phyloP scores from a whole-genome alignment of 2,888 invertebrate genomes.

The Acleris laterana region DNA sequence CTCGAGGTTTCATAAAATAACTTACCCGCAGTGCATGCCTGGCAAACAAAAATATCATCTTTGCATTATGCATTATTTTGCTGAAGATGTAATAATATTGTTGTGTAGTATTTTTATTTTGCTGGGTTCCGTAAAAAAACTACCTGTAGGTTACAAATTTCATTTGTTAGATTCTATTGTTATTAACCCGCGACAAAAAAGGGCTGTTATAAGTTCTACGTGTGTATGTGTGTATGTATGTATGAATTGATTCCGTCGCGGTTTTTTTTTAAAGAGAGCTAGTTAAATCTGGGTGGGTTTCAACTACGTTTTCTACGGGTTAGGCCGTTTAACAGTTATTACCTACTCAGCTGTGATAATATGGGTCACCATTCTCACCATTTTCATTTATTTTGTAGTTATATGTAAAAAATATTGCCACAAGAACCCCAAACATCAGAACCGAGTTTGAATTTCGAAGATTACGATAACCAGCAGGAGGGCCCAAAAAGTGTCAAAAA shows the following conservation, averaged over 20 bases:
- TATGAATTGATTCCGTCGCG: too few relatives aligned
- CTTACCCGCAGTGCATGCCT: background rate
- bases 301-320: too few relatives aligned
- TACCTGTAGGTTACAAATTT: background rate
- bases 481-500: slow-evolving; percentile 51
- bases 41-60: background rate
- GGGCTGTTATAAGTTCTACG: too few relatives aligned
- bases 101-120: background rate
- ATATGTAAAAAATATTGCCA: background rate
- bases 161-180: background rate
- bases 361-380: too few relatives aligned
- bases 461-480: slow-evolving; percentile 47
- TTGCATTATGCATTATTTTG: slow-evolving; percentile 43
- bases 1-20: background rate
- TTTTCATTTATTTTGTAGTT: too few relatives aligned
- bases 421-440: slow-evolving; percentile 31
- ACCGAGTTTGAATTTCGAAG: slow-evolving; percentile 39
- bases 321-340: too few relatives aligned
- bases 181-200: too few relatives aligned
- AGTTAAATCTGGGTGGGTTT: too few relatives aligned
- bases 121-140: slow-evolving; percentile 9
- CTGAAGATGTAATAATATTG: slow-evolving; percentile 38
- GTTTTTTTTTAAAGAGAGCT: too few relatives aligned
- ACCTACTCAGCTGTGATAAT: too few relatives aligned
- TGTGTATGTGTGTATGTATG: too few relatives aligned